Conservation (phyloP, 2,113 vertebrate species). For the Pao palembangensis region DNA sequence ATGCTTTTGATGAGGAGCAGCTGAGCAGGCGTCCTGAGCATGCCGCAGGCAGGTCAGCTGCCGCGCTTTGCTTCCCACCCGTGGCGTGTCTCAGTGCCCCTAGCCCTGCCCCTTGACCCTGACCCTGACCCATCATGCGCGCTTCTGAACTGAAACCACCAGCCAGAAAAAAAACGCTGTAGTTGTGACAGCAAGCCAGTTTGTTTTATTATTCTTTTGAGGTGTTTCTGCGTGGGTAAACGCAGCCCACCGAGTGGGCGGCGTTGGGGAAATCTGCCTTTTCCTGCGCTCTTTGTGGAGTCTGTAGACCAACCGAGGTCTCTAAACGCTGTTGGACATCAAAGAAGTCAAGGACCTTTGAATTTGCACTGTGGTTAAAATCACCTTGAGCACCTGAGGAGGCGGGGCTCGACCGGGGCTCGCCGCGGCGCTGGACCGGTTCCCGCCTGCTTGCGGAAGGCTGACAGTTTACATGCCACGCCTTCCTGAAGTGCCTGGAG, state of each 20-base stretch:
- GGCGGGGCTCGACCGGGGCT: conserved; percentile 21
- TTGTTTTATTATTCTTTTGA: not conserved
- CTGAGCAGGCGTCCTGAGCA: too few species aligned
- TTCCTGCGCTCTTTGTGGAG: conserved; percentile 51
- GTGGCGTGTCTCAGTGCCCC: conserved; percentile 33
- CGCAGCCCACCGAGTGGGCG: conserved; percentile 40
- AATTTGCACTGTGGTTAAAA: conserved; percentile 71
- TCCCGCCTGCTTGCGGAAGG: conserved; percentile 17
- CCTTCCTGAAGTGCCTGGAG: conserved; percentile 70
- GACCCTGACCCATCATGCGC: conserved; percentile 59
- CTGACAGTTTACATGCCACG: conserved; percentile 48
- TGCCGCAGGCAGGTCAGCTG: too few species aligned
- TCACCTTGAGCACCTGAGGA: conserved; percentile 55
- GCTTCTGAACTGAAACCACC: conserved; percentile 56
- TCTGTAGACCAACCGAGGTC: conserved; percentile 57
- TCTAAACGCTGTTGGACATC: conserved; percentile 59
- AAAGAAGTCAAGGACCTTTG: conserved; percentile 50
- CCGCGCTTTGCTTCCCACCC: too few species aligned
- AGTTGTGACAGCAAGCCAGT: conserved; percentile 58
- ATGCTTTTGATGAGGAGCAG: too few species aligned
- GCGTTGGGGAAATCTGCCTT: conserved; percentile 54
- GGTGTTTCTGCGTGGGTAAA: conserved; percentile 31
- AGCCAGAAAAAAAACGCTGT: conserved; percentile 42
- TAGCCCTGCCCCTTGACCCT: conserved; percentile 35
- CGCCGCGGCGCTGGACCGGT: conserved; percentile 2